These are phyloP conservation scores for Eretmocerus hayati DNA, from an alignment of 2,888 invertebrate species.

Conservation along the genomic window DNA sequence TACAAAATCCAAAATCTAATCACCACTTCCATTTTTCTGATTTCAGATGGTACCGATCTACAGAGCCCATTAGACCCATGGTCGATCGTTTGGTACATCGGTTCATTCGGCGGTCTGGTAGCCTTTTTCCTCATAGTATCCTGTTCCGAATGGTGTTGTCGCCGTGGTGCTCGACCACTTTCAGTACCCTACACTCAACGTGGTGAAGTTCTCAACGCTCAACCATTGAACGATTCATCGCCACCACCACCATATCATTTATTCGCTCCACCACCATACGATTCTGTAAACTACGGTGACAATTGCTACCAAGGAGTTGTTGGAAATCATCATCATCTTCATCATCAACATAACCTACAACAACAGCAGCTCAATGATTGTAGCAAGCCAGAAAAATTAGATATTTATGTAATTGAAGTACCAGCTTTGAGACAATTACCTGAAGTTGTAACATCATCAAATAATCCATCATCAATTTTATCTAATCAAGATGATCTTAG, in stretches of 20 bases:
- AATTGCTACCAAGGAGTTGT: no score
- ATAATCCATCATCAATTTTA: conserved; percentile 33
- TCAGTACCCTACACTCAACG: conserved; percentile 36
- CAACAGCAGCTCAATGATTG: no score
- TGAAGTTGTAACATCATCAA: no score
- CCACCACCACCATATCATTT: conserved; percentile 54
- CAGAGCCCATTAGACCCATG: conserved; percentile 48
- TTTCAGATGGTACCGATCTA: conserved; percentile 29
- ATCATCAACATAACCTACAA: no score
- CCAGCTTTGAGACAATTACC: conserved; percentile 42
- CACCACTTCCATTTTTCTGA: neutral
- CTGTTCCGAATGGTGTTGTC: conserved; percentile 54
- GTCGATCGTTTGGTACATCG: conserved; percentile 55
- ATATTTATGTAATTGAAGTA: conserved; percentile 50
- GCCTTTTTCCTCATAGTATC: conserved; percentile 53
- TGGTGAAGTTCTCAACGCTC: conserved; percentile 24
- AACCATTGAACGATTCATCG: conserved; percentile 36
- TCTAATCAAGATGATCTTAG: conserved; percentile 24
- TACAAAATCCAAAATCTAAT: no score
- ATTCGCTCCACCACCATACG: conserved; percentile 53
- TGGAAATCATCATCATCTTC: no score
- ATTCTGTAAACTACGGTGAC: conserved; percentile 47
- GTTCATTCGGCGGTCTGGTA: conserved; percentile 53
- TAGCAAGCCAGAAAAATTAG: conserved; percentile 40
- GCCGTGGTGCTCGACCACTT: conserved; percentile 41